Evolutionary conservation across 2,797 vertebrate species (phyloP), one percentile per base, ranked within the genome.

Genomic region (Apodemus agrarius): DNA sequence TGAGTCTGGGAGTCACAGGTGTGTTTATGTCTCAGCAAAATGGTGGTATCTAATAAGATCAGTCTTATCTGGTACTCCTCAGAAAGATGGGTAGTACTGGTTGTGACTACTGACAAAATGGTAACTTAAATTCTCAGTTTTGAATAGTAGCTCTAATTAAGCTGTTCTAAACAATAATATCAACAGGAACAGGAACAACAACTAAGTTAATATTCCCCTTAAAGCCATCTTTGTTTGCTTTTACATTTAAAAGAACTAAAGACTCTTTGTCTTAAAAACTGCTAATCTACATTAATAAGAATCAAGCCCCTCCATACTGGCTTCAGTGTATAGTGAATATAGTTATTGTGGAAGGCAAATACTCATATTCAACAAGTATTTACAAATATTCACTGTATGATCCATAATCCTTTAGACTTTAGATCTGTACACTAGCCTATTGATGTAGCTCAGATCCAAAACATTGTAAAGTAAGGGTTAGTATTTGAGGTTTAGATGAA

Each of bases 201-300:
- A 34, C 59, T 85, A 85, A 49, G 67, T 29, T 7, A 40, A 61
- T 5, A 12, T 34, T 79, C 37, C 61, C 65, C 37, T 69, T 79
- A 83, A 69, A 52, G n/a, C 5, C 12, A 43, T 1, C n/a, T 89
- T 82, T 82, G 31, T 91, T 86, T 78, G 17, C 26, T 78, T 22
- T 65, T 63, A 94, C 76, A 65, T 67, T 3, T 89, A 46, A 89
- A 93, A 91, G 52, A 89, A 85, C 24, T 59, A 31, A 93, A 91
- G 24, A 19, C 12, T 1, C 74, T 67, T 90, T 83, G 6, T 49
- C 19, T 90, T 93, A 54, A 85, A 89, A 89, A 3, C 10, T 75
- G 34, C 17, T 49, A 43, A n/a, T 85, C 49, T 79, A 17, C 67
- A 96, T 89, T 59, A 72, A 40, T 49, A 85, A 93, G 65, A 90